Evolutionary conservation across 2,888 invertebrate genomes (phyloP).

Genomic region (Eupithecia inturbata): DNA sequence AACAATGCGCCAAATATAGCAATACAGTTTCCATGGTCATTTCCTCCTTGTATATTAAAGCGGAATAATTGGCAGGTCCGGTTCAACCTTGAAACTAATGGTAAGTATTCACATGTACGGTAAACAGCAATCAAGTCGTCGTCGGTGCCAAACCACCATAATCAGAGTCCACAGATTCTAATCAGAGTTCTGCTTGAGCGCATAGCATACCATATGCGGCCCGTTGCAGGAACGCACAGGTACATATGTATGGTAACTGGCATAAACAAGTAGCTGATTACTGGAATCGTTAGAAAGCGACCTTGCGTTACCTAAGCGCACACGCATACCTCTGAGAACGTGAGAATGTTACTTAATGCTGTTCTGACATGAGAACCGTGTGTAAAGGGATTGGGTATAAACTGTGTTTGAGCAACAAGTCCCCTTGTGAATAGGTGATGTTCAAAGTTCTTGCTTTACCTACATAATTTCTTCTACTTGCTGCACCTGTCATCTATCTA

Average conservation of each 20-base stretch:
- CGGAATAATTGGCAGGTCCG: conserved; percentile 24
- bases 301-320: conserved; percentile 57
- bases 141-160: conserved; percentile 25
- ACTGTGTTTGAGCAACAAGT: background rate
- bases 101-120: conserved; percentile 19
- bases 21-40: conserved; percentile 15
- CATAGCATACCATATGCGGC: conserved; percentile 46
- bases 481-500: too few relatives aligned
- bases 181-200: conserved; percentile 34
- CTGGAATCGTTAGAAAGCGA: conserved; percentile 61
- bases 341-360: conserved; percentile 42
- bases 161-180: conserved; percentile 30
- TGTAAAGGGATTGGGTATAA: background rate
- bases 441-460: background rate
- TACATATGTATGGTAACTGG: conserved; percentile 14
- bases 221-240: conserved; percentile 32
- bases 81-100: conserved; percentile 24
- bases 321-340: conserved; percentile 41
- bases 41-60: conserved; percentile 13
- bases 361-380: conserved; percentile 9
- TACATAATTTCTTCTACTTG: too few relatives aligned
- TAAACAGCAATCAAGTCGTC: conserved; percentile 22
- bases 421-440: background rate
- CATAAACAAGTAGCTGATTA: conserved; percentile 29
- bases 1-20: background rate